Evolutionary conservation across 1,140 invertebrate genomes (phyloP).

Genomic region (Ylistrum balloti): DNA sequence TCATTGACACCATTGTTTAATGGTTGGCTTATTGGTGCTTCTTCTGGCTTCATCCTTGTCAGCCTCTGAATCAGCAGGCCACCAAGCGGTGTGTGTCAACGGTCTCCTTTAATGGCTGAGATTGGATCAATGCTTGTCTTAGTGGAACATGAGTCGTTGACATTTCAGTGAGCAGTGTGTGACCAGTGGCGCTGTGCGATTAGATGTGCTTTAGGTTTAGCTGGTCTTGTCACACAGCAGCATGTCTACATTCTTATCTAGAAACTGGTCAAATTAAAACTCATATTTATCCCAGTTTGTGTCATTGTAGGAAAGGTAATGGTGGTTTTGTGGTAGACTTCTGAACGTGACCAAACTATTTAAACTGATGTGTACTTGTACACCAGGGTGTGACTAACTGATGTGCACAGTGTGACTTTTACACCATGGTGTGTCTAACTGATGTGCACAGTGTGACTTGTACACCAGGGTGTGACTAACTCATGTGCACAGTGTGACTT

Average conservation of each 20-base stretch:
- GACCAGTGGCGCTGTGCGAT: background rate
- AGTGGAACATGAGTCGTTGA: background rate
- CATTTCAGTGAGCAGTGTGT: background rate
- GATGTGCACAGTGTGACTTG: too few species aligned
- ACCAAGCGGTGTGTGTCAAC: background rate
- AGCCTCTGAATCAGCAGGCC: background rate
- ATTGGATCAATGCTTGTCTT: slow-evolving; percentile 30
- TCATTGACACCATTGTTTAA: background rate
- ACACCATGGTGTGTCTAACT: too few species aligned
- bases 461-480: too few species aligned
- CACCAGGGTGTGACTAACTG: too few species aligned
- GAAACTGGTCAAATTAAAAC: background rate
- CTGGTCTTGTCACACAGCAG: background rate
- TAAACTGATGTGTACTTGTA: too few species aligned
- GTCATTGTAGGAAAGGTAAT: too few species aligned
- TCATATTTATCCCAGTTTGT: too few species aligned
- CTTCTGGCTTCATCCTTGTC: slow-evolving; percentile 25
- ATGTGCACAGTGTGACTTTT: too few species aligned
- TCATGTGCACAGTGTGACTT: too few species aligned
- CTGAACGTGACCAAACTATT: too few species aligned
- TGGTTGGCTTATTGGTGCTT: slow-evolving; percentile 24
- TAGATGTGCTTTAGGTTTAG: background rate
- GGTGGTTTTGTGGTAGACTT: too few species aligned
- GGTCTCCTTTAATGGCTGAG: background rate
- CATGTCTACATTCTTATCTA: background rate